Conservation (phyloP, 1,140 invertebrate species). For the Potamilus streckersoni region DNA sequence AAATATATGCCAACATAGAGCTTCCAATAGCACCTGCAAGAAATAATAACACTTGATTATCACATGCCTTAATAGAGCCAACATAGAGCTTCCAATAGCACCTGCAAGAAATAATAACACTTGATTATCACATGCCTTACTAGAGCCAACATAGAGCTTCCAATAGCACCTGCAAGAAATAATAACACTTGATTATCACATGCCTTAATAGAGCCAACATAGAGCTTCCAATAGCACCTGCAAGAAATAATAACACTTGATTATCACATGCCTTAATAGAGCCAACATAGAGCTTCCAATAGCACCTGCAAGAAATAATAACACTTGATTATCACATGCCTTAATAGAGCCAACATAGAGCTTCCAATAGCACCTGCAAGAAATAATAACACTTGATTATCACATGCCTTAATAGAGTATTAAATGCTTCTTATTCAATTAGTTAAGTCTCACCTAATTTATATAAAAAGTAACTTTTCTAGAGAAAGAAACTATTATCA, state of each 20-base stretch:
- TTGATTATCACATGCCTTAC: too few species aligned
- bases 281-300: constrained; percentile 59
- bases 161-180: constrained; percentile 55
- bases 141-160: constrained; percentile 59
- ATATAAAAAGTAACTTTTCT: too few species aligned
- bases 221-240: constrained; percentile 63
- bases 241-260: too few species aligned
- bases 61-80: constrained; percentile 43
- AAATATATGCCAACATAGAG: constrained; percentile 56
- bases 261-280: too few species aligned
- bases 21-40: constrained; percentile 61
- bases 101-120: constrained; percentile 35
- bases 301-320: constrained; percentile 45
- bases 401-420: too few species aligned
- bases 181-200: too few species aligned
- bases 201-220: constrained; percentile 49
- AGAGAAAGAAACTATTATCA: too few species aligned
- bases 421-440: too few species aligned
- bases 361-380: constrained; percentile 60
- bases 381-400: too few species aligned
- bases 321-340: too few species aligned
- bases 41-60: too few species aligned
- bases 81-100: constrained; percentile 58
- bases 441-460: too few species aligned
- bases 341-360: constrained; percentile 46